Base-by-base conservation (phyloP, 2,888 invertebrate genomes). In the Cryptus armator region DNA sequence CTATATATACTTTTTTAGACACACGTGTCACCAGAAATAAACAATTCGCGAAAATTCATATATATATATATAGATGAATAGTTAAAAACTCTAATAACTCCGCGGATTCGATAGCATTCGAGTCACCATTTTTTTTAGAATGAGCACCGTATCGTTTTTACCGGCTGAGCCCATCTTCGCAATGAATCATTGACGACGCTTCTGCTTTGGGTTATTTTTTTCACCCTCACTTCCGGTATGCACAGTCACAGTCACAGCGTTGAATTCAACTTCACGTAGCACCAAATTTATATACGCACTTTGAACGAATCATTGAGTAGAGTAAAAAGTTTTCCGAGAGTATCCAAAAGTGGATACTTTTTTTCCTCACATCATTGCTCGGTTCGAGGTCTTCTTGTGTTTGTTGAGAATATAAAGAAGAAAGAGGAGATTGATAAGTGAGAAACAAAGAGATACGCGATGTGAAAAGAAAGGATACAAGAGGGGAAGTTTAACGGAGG, bases 21-120 rank as follows among this genome's bases (percentile, higher is more conserved):
- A 66, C 66, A 76, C 76, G 76, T 76, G 76, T 51, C 43, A 53
- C 29, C 24, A 29, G 19, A 51, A 66, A 76, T 51, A 76, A 44
- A 43, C 29, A 62, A 62, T 32, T 32, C 12, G 29, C 62, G 14
- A 29, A 62, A 32, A 14, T 19, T 53, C 53, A 19, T 53, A 10
- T 16, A 19, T 53, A 14, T 29, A 29, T 59, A 2, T 29, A 24
- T 14, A 32, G 0, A 7, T 16, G 29, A 29, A n/a, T 14, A 7
- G 48, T n/a, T 12, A 14, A 2, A 29, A 62, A 29, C n/a, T 32
- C 29, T 29, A 62, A 29, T 62, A 32, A 62, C 62, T 62, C 14
- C 32, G 62, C 62, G 62, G 10, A 62, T 62, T 14, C 14, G 62
- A 62, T 62, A 14, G 29, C 24, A 62, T 12, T 62, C 14, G 62